A percentile compares a stretch with the other conserved stretches of the same genome.
Conservation (phyloP, 1,140 invertebrate species). For the Drosophila rhopaloa region DNA sequence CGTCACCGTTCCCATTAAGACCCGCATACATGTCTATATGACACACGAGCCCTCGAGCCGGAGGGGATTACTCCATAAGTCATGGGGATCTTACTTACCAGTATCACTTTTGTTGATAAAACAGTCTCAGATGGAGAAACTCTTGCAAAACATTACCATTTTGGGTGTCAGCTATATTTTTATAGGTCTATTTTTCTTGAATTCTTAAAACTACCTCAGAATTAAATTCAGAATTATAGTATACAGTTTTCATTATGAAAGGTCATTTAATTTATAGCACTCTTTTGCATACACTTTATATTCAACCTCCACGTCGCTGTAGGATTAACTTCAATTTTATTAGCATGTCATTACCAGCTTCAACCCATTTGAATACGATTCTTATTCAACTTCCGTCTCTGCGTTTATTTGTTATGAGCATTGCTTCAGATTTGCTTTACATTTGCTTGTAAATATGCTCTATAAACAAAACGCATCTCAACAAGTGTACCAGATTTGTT, state of each 20-base stretch:
- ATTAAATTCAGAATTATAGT: too few species aligned
- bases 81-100: slow-evolving; percentile 17
- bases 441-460: background rate
- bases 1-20: slow-evolving; percentile 35
- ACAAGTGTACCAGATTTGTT: too few species aligned
- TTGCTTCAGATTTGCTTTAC: background rate
- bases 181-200: too few species aligned
- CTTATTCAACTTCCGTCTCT: slow-evolving; percentile 12
- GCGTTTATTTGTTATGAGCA: background rate
- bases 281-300: slow-evolving; percentile 5
- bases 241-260: background rate
- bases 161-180: background rate
- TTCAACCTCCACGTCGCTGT: slow-evolving; percentile 2
- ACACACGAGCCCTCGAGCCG: slow-evolving; percentile 7
- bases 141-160: background rate
- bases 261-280: background rate
- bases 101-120: slow-evolving; percentile 5
- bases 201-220: too few species aligned
- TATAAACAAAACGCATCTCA: too few species aligned
- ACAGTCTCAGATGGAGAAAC: slow-evolving; percentile 8
- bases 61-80: slow-evolving; percentile 26
- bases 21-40: background rate
- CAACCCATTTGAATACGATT: background rate
- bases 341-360: slow-evolving; percentile 3
- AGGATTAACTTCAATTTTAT: slow-evolving; percentile 1